A percentile compares a stretch with the other conserved stretches of the same genome.
Conservation (phyloP, 2,888 invertebrate genomes). For the Cephus runcator region DNA sequence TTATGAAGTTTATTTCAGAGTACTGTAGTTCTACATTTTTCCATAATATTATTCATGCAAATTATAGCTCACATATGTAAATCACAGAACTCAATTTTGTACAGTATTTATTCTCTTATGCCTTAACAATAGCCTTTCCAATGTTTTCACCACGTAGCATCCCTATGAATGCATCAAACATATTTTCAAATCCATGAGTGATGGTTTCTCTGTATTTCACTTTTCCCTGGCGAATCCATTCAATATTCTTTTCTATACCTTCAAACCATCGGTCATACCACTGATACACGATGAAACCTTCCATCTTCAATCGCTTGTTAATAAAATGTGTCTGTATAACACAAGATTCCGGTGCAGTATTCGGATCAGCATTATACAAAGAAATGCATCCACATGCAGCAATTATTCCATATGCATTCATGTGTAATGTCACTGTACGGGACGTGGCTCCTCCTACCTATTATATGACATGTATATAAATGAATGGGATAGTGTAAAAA, state of each 20-base stretch:
- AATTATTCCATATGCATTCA: conserved; percentile 73
- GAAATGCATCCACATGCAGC: conserved; percentile 76
- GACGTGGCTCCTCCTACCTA: conserved; percentile 78
- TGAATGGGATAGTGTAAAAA: not conserved
- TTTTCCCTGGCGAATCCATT: conserved; percentile 77
- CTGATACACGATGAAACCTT: conserved; percentile 71
- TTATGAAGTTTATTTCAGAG: too few species aligned
- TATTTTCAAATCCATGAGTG: conserved; percentile 79
- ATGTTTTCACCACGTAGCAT: conserved; percentile 74
- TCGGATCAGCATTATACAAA: conserved; percentile 70
- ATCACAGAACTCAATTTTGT: too few species aligned
- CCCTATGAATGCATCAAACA: conserved; percentile 76
- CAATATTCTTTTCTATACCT: conserved; percentile 72
- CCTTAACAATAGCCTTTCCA: conserved; percentile 78
- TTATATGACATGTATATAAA: conserved; percentile 8
- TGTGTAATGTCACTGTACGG: conserved; percentile 70
- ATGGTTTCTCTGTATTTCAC: conserved; percentile 76
- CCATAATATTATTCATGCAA: too few species aligned
- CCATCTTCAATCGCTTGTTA: conserved; percentile 71
- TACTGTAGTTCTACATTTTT: too few species aligned
- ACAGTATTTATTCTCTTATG: conserved; percentile 49
- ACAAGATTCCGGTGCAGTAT: conserved; percentile 66
- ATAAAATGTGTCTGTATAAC: conserved; percentile 70
- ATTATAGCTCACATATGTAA: too few species aligned
- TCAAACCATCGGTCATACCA: conserved; percentile 74